Evolutionary conservation across 2,113 vertebrate genomes (phyloP), one percentile per base, ranked within the genome.

Genomic region (Semnornis frantzii): DNA sequence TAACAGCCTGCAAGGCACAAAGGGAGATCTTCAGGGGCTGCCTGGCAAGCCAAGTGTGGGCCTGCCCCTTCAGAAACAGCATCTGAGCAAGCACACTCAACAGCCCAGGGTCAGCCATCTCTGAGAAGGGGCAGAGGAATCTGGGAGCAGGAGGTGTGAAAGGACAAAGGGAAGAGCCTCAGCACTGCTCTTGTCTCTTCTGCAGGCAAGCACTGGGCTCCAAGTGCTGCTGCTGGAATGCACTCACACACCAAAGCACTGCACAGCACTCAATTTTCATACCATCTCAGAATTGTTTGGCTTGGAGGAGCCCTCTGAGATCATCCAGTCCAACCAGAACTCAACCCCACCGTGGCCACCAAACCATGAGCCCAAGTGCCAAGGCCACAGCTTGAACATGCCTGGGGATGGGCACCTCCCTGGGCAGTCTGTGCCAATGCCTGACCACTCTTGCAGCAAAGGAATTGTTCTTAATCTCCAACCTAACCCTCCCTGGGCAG

Each of bases 1-100:
- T 99, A 99, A 94, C 99, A 99, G 96, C 99, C 99, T 99, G 89
- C 8, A 87, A 78, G 59, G 62, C 24, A 90, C 10, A 7, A 6
- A 64, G 27, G 2, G 11, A 54, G 0, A 48, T 1, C 21, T 10
- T 50, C 78, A 93, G 46, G 52, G 30, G 2, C 23, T 8, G 17
- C 9, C 20, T n/a, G 34, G 6, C 2, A 0, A 2, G 31, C 4
- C 8, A 25, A 23, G 12, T 1, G 2, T 0, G 28, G 9, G 1
- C 31, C 55, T 31, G 4, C 10, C 39, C 34, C 5, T 2, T 52
- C 73, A 62, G 44, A 52, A 81, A 14, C 24, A 68, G 62, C 3
- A 2, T 55, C 20, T 39, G 33, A 69, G 9, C 25, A 55, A 4
- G 42, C 23, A 16, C 2, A 14, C 5, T 48, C 16, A 12, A 15